phyloP scores from a whole-genome alignment of 1,140 invertebrate species.

The Drosophila repleta region DNA sequence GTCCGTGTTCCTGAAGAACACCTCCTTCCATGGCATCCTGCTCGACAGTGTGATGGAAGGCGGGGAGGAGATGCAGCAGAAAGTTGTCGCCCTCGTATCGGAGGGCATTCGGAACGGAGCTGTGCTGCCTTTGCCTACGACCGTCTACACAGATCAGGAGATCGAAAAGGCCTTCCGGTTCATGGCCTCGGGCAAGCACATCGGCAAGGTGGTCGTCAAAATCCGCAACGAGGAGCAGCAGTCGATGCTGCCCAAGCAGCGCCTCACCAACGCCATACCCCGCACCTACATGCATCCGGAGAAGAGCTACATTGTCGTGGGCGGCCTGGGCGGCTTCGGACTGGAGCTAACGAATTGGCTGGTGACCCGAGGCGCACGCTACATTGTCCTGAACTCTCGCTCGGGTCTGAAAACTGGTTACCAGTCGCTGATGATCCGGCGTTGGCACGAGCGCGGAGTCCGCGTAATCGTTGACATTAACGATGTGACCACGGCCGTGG shows the following conservation, averaged over 20 bases:
- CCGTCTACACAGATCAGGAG: slow-evolving; percentile 92
- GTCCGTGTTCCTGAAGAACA: slow-evolving; percentile 97
- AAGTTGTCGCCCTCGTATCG: slow-evolving; percentile 89
- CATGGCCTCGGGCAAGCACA: slow-evolving; percentile 98
- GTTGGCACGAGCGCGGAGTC: slow-evolving; percentile 89
- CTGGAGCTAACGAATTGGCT: slow-evolving; percentile 97
- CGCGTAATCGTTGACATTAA: slow-evolving; percentile 89
- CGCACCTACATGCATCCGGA: slow-evolving; percentile 94
- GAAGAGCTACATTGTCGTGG: slow-evolving; percentile 94
- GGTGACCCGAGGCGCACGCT: slow-evolving; percentile 91
- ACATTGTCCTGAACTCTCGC: slow-evolving; percentile 93
- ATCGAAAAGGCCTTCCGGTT: slow-evolving; percentile 96
- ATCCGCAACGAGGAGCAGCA: slow-evolving; percentile 90
- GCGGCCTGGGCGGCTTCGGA: slow-evolving; percentile 97
- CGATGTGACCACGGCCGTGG: slow-evolving; percentile 87
- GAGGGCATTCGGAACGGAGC: slow-evolving; percentile 93
- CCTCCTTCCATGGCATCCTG: slow-evolving; percentile 97
- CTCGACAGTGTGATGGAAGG: slow-evolving; percentile 92
- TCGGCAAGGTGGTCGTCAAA: slow-evolving; percentile 97
- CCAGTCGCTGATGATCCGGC: slow-evolving; percentile 90
- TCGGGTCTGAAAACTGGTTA: slow-evolving; percentile 94
- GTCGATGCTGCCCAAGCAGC: slow-evolving; percentile 84
- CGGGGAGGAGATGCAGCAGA: slow-evolving; percentile 88
- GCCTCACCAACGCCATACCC: slow-evolving; percentile 90
- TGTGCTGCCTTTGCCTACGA: slow-evolving; percentile 92